Base-by-base conservation (phyloP, 2,888 invertebrate species). In the Syrphus vitripennis region DNA sequence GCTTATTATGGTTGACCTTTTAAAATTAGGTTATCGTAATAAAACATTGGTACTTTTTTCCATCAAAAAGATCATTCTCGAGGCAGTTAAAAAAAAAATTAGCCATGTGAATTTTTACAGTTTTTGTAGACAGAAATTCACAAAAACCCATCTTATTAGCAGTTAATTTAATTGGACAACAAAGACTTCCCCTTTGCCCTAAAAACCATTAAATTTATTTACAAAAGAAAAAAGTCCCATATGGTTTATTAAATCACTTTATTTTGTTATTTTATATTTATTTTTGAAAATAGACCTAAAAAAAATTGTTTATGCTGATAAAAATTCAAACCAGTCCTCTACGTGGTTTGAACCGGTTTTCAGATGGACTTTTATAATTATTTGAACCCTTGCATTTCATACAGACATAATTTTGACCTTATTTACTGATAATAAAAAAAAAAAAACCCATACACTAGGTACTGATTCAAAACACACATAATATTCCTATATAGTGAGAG, bases 291-390 rank as follows among this genome's bases (percentile, higher is more conserved):
- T 29, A 55, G 3, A 61, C 24, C 37, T 78, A 55, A 65, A 61
- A 29, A 24, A 34, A 55, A 53, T 40, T 48, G 48, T 61, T 31
- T 57, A 61, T 29, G 19, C 42, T 72, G 86, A 86, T 86, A 77
- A 82, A 67, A 61, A 1, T 31, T n/a, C 26, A 82, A 86, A 86
- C 86, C 19, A 42, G 82, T 57, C 31, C 21, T 10, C 3, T 21
- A 48, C 29, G 63, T 65, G 31, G 82, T 16, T 34, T 1, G 3
- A 72, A 74, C 86, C 34, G 26, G 86, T 45, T 78, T 53, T 37
- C 19, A 63, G 63, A 74, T 86, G 82, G 86, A 86, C 86, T 86
- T 50, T 82, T 40, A 72, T 78, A 78, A 86, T 77, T 78, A 77
- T 70, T 77, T 78, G 77, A 81, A 82, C 77, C 40, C 21, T 19